These are phyloP conservation scores for Melopsittacus undulatus DNA, from an alignment of 2,797 vertebrate species.

Conservation along the genomic window DNA sequence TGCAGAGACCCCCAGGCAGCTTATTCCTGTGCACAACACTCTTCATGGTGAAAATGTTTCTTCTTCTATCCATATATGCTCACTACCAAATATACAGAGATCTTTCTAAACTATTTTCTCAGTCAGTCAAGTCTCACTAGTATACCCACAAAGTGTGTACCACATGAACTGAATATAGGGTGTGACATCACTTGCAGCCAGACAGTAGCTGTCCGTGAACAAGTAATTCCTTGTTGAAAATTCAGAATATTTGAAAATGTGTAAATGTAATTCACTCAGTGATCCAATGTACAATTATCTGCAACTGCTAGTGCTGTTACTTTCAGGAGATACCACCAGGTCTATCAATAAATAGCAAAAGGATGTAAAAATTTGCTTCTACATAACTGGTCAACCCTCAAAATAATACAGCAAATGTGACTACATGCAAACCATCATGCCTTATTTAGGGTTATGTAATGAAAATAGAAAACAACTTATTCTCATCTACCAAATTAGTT, in stretches of 20 bases:
- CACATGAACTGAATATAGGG: not conserved
- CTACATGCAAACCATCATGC: fast-evolving
- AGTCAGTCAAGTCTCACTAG: not conserved
- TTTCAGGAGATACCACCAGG: not conserved
- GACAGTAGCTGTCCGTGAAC: not conserved
- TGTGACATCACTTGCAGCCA: not conserved
- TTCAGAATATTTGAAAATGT: not conserved
- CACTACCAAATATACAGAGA: not conserved
- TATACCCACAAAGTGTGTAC: not conserved
- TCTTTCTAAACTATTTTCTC: fast-evolving
- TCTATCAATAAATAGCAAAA: not conserved
- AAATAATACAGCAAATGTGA: not conserved
- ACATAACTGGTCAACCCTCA: not conserved
- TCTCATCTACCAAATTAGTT: not conserved
- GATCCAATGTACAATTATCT: not conserved
- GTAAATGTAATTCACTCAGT: not conserved
- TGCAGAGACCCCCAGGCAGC: not conserved
- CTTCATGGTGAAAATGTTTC: not conserved
- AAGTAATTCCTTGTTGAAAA: not conserved
- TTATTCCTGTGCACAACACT: not conserved
- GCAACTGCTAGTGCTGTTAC: not conserved
- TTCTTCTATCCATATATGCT: not conserved
- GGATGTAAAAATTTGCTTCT: not conserved
- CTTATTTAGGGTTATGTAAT: not conserved
- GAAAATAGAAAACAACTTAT: not conserved